Evolutionary conservation across 2,797 vertebrate genomes (phyloP).

Genomic region (Microhierax caerulescens): DNA sequence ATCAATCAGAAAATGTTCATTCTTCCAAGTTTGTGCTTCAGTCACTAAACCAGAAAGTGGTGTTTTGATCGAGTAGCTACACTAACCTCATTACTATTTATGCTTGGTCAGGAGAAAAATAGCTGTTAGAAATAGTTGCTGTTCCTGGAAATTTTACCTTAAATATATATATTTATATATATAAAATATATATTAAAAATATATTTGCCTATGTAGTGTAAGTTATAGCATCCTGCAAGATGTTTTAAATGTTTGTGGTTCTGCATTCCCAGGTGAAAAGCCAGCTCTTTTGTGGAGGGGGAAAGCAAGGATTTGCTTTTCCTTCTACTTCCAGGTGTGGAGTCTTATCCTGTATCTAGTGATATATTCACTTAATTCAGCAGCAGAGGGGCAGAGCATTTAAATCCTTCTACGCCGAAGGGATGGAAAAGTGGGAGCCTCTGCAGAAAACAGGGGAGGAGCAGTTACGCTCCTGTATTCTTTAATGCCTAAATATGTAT

Average conservation of each 20-base stretch:
- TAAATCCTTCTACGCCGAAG: background rate
- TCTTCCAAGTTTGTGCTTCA: background rate
- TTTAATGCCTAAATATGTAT: background rate
- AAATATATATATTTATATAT: no score
- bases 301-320: background rate
- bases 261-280: background rate
- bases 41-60: background rate
- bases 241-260: background rate
- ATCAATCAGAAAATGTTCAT: background rate
- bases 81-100: background rate
- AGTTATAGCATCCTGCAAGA: background rate
- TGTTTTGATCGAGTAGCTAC: background rate
- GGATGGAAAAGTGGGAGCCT: background rate
- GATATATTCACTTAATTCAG: background rate
- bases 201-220: background rate
- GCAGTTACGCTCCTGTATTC: background rate
- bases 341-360: background rate
- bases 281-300: background rate
- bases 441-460: background rate
- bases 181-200: no score
- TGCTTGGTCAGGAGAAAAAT: background rate
- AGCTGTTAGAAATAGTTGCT: background rate
- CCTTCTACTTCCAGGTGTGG: background rate
- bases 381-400: background rate
- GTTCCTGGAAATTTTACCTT: background rate